Conservation (phyloP, 2,888 invertebrate genomes). For the Sarcophaga variegata region DNA sequence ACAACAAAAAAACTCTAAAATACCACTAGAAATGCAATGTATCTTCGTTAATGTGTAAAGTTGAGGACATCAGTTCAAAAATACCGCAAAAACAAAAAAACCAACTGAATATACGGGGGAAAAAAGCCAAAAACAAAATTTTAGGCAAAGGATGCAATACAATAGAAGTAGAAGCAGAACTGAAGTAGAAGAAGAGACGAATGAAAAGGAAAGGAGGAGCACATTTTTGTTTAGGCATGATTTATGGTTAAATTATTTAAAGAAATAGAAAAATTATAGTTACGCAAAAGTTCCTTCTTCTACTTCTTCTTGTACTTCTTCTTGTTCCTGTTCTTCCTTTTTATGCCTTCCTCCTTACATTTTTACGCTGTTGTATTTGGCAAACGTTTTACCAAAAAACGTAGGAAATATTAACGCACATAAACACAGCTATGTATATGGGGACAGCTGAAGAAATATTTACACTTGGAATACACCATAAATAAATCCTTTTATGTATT, state of each 20-base stretch:
- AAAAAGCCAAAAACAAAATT: too few species aligned
- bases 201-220: slow-evolving; percentile 7
- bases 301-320: neutral
- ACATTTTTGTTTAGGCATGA: slow-evolving; percentile 66
- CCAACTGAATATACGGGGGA: neutral
- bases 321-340: neutral
- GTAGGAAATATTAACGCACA: slow-evolving; percentile 19
- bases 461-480: slow-evolving; percentile 43
- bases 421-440: neutral
- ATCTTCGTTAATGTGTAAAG: slow-evolving; percentile 70
- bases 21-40: slow-evolving; percentile 66
- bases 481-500: slow-evolving; percentile 64
- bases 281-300: slow-evolving; percentile 41
- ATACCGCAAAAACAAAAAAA: slow-evolving; percentile 27
- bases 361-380: neutral
- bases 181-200: slow-evolving; percentile 24
- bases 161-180: neutral
- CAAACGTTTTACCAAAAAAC: slow-evolving; percentile 20
- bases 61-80: slow-evolving; percentile 66
- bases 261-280: slow-evolving; percentile 66
- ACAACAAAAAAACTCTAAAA: neutral
- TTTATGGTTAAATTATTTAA: slow-evolving; percentile 68
- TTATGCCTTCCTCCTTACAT: neutral
- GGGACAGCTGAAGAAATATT: slow-evolving; percentile 38
- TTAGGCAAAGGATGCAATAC: too few species aligned